A percentile compares a stretch with the other conserved stretches of the same genome.
These are phyloP conservation scores for Lamprologus sp. DNA, from an alignment of 2,113 vertebrate species.

Conservation along the genomic window DNA sequence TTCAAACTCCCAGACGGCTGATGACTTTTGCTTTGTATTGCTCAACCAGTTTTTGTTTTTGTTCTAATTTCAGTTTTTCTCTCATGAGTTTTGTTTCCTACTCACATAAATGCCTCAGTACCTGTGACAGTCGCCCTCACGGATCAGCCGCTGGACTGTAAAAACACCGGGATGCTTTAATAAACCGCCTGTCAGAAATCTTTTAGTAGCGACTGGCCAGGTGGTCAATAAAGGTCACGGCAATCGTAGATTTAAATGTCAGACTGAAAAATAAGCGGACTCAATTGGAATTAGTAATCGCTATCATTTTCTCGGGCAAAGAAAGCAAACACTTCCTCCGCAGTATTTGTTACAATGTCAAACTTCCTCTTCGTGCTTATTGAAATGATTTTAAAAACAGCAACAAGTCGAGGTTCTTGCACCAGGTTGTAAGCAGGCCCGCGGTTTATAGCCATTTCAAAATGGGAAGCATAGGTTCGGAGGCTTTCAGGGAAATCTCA, in stretches of 20 bases:
- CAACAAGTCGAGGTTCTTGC: conserved; percentile 5
- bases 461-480: conserved; percentile 27
- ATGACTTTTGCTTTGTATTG: background rate
- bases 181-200: background rate
- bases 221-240: background rate
- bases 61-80: background rate
- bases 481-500: conserved; percentile 37
- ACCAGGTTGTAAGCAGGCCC: background rate
- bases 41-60: background rate
- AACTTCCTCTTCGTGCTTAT: background rate
- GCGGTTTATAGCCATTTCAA: background rate
- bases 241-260: background rate
- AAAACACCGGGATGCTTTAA: background rate
- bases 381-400: background rate
- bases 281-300: background rate
- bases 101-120: background rate
- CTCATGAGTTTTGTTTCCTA: background rate
- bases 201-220: background rate
- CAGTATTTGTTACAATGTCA: background rate
- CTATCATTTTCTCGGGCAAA: background rate
- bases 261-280: background rate
- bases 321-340: background rate
- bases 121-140: background rate
- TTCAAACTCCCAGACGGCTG: background rate
- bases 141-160: background rate